A percentile compares a stretch with the other conserved stretches of the same genome.
These are phyloP conservation scores for Omphaloscelis lunosa DNA, from an alignment of 2,888 invertebrate genomes.

Conservation along the genomic window DNA sequence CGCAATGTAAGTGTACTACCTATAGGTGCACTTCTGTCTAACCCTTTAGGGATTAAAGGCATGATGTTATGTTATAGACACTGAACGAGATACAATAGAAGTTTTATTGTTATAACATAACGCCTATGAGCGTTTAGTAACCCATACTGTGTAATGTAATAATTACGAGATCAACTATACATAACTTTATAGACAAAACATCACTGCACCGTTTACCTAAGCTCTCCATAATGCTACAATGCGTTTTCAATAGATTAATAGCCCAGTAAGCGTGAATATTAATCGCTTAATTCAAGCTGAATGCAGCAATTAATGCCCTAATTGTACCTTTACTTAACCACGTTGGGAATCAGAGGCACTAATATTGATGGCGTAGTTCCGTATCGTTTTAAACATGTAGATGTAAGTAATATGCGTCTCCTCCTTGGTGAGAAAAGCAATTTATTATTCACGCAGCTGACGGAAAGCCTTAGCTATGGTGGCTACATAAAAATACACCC, in stretches of 20 bases:
- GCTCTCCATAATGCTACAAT: not conserved
- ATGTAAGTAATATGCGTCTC: not conserved
- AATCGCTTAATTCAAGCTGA: constrained; percentile 23
- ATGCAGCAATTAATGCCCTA: constrained; percentile 31
- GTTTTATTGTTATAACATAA: too few relatives aligned
- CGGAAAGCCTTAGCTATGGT: not conserved
- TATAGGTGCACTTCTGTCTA: too few relatives aligned
- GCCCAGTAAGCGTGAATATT: not conserved
- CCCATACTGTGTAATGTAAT: too few relatives aligned
- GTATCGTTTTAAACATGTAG: not conserved
- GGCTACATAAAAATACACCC: too few relatives aligned
- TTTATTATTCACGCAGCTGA: not conserved
- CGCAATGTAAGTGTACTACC: too few relatives aligned
- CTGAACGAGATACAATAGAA: too few relatives aligned
- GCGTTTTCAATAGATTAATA: constrained; percentile 24
- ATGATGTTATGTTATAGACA: too few relatives aligned
- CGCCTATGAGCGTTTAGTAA: too few relatives aligned
- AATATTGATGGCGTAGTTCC: too few relatives aligned
- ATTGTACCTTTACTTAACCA: constrained; percentile 10
- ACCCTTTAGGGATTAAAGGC: too few relatives aligned
- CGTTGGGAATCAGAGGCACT: not conserved
- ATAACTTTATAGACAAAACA: too few relatives aligned
- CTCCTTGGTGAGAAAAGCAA: not conserved
- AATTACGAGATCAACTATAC: too few relatives aligned
- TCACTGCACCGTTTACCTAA: not conserved